A percentile compares a stretch with the other conserved stretches of the same genome.
phyloP scores from a whole-genome alignment of 2,113 vertebrate genomes.

The Poeciliopsis retropinna region DNA sequence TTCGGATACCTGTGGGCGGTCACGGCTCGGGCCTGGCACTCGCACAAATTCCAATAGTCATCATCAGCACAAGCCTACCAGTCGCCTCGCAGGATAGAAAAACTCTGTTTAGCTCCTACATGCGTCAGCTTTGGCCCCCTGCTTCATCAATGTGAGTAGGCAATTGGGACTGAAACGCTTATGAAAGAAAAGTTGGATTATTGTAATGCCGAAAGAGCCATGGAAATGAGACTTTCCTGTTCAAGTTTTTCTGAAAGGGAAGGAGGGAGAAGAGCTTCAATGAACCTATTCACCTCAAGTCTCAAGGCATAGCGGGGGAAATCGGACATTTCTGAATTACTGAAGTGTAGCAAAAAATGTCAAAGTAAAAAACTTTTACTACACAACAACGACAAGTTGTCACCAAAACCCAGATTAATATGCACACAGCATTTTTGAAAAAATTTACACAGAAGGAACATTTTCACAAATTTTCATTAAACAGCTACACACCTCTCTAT shows the following conservation, averaged over 20 bases:
- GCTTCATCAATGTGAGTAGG: constrained; percentile 19
- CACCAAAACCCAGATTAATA: constrained; percentile 52
- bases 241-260: constrained; percentile 40
- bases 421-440: neutral
- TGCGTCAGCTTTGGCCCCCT: constrained; percentile 48
- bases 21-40: constrained; percentile 69
- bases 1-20: constrained; percentile 70
- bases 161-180: constrained; percentile 50
- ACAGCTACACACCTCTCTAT: neutral
- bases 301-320: neutral
- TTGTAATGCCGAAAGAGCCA: constrained; percentile 47
- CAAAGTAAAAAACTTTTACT: neutral
- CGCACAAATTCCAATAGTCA: constrained; percentile 75
- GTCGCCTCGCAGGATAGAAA: constrained; percentile 41
- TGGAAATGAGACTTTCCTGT: constrained; percentile 49
- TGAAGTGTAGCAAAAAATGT: neutral
- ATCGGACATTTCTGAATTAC: no score
- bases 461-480: neutral
- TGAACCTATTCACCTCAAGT: constrained; percentile 10
- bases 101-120: constrained; percentile 59
- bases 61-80: constrained; percentile 60
- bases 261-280: constrained; percentile 20
- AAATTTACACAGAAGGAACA: neutral
- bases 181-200: constrained; percentile 61
- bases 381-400: constrained; percentile 7